phyloP scores from a whole-genome alignment of 2,888 invertebrate genomes.

The Gastracanthus pulcherrimus region DNA sequence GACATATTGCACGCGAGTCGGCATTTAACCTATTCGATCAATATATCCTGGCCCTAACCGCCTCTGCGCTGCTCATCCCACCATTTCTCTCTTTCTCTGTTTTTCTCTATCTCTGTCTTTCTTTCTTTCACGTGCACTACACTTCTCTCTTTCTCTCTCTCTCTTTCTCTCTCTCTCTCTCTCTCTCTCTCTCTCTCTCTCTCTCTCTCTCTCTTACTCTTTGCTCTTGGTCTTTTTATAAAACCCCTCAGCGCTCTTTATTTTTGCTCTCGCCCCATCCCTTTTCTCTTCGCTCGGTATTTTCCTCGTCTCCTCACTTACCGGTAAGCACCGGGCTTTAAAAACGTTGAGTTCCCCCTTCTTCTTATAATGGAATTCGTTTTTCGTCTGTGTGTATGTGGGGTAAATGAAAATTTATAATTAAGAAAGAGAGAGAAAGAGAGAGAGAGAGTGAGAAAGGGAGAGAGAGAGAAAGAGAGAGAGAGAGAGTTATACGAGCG shows the following conservation, averaged over 20 bases:
- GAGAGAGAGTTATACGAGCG: no score
- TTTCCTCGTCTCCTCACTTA: background rate
- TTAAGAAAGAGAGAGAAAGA: no score
- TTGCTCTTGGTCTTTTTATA: background rate
- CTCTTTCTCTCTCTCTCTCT: background rate
- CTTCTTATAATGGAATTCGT: background rate
- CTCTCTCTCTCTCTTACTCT: background rate
- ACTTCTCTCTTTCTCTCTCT: background rate
- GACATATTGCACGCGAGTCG: slow-evolving; percentile 54
- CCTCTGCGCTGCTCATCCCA: background rate
- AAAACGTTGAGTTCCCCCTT: background rate
- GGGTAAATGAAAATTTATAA: background rate
- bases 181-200: background rate
- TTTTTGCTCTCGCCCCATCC: background rate
- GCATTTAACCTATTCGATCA: slow-evolving; percentile 50
- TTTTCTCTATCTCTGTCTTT: background rate
- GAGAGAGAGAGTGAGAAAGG: no score
- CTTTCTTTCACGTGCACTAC: background rate
- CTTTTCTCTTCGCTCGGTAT: background rate
- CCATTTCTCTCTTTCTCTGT: background rate
- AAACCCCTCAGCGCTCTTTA: background rate
- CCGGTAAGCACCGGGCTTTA: background rate
- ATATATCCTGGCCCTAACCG: slow-evolving; percentile 25
- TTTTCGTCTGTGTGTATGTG: background rate
- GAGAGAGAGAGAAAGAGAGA: no score